phyloP scores from a whole-genome alignment of 1,140 invertebrate species.

The Hyposmocoma kahamanoa region DNA sequence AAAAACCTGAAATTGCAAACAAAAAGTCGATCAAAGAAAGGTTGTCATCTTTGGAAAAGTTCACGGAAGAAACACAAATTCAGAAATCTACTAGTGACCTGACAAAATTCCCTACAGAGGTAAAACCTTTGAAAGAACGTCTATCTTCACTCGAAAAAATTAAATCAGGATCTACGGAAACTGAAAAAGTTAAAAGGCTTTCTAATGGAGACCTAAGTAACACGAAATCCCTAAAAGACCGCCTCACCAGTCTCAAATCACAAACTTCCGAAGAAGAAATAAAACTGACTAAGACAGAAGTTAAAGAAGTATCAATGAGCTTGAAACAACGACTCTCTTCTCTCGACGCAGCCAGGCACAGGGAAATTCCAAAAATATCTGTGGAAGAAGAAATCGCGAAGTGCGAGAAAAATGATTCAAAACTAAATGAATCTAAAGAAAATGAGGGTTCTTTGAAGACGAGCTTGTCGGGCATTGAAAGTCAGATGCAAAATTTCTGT shows the following conservation, averaged over 20 bases:
- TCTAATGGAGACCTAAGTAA: conserved; percentile 71
- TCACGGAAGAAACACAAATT: conserved; percentile 57
- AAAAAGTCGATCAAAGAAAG: conserved; percentile 82
- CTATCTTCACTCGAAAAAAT: conserved; percentile 78
- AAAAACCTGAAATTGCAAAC: conserved; percentile 76
- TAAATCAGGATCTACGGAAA: conserved; percentile 60
- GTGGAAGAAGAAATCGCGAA: conserved; percentile 54
- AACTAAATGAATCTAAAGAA: conserved; percentile 41
- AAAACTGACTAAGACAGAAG: conserved; percentile 50
- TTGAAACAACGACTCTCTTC: conserved; percentile 75
- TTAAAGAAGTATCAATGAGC: conserved; percentile 69
- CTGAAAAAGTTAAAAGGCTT: conserved; percentile 64
- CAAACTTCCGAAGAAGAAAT: conserved; percentile 70
- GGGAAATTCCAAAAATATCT: conserved; percentile 66
- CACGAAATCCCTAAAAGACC: conserved; percentile 71
- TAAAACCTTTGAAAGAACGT: conserved; percentile 77
- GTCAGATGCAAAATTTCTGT: conserved; percentile 74
- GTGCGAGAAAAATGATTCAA: conserved; percentile 42
- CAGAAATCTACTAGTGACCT: conserved; percentile 62
- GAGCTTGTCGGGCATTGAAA: conserved; percentile 55
- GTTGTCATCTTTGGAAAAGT: conserved; percentile 78
- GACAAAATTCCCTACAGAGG: conserved; percentile 76
- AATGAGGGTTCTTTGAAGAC: conserved; percentile 58
- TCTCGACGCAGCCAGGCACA: conserved; percentile 70
- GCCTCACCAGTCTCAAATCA: conserved; percentile 74